Base-by-base conservation (phyloP, 2,888 invertebrate genomes). In the Ptilodon capucinus region DNA sequence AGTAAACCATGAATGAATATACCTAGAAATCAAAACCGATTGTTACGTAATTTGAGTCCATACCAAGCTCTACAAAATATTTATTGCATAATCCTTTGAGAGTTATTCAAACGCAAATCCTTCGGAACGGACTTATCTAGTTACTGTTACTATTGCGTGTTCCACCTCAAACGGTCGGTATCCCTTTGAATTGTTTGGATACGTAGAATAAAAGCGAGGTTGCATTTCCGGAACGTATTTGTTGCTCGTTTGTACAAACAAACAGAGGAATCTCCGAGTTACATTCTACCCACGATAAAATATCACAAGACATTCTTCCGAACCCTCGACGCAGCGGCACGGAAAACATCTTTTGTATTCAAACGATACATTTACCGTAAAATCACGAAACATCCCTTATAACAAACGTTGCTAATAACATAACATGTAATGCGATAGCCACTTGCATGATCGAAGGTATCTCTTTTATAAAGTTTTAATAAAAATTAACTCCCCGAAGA, bases 251-350 rank as follows among this genome's bases (percentile, higher is more conserved):
- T 80, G 79, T 81, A 80, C 81, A 81, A 82, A 84, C 81, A 81
- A 81, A 80, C 79, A 63, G 69, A 60, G 77, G 84, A 81, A 86
- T 86, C 74, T 74, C 65, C 67, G 71, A 80, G 79, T 80, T 82
- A 75, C 81, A 77, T 79, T 82, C 71, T 69, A 75, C 76, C 68
- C 74, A 74, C 74, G 79, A 84, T 86, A 84, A 83, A 88, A 86
- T 86, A 86, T 85, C 81, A 79, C 80, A 72, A 81, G 78, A 73
- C 71, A 72, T 89, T 86, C 85, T 79, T 84, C 64, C 75, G 73
- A 81, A 80, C 78, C 71, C 64, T 57, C 53, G 54, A 32, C 30
- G 40, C 74, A 84, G 54, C 76, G 85, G 76, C 43, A 76, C 62
- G 86, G 88, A 88, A 86, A 84, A 81, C 76, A 79, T 81, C 73